Percentiles rank a stretch among this genome's conserved stretches.
Conservation (phyloP, 2,113 vertebrate species). For the Rhinopomastus cyanomelas region DNA sequence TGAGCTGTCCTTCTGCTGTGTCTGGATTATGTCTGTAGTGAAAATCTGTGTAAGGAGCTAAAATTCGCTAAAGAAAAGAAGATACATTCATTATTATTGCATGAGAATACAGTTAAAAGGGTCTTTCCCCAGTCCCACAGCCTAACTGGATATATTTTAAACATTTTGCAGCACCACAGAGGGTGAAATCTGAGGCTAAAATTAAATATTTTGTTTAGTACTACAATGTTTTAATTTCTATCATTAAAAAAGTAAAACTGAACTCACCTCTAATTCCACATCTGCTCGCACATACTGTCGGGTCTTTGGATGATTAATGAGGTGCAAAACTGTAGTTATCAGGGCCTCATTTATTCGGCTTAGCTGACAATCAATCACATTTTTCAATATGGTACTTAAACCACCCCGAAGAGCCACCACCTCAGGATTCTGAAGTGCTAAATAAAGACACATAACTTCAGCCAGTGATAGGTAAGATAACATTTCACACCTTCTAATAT, state of each 20-base stretch:
- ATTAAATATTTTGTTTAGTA: neutral
- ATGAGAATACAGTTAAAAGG: neutral
- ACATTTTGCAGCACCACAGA: neutral
- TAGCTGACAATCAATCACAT: constrained; percentile 96
- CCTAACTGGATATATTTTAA: neutral
- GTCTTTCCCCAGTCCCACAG: neutral
- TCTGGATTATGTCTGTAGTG: constrained; percentile 99
- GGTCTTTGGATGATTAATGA: constrained; percentile 97
- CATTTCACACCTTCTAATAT: neutral
- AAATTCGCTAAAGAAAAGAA: constrained; percentile 86
- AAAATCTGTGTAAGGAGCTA: constrained; percentile 98
- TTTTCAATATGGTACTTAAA: constrained; percentile 95
- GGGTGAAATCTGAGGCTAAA: neutral
- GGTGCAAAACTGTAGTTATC: constrained; percentile 96
- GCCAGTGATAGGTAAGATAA: neutral
- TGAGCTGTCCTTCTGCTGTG: constrained; percentile 93
- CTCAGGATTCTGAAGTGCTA: constrained; percentile 97
- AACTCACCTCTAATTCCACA: constrained; percentile 93
- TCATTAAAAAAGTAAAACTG: neutral
- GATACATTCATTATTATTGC: constrained; percentile 27
- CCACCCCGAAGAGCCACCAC: constrained; percentile 94
- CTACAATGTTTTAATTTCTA: neutral
- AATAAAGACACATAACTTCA: neutral
- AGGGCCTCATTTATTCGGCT: constrained; percentile 98
- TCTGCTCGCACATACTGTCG: constrained; percentile 93